phyloP scores from a whole-genome alignment of 2,113 vertebrate genomes.

The Xyliphius kryptos region DNA sequence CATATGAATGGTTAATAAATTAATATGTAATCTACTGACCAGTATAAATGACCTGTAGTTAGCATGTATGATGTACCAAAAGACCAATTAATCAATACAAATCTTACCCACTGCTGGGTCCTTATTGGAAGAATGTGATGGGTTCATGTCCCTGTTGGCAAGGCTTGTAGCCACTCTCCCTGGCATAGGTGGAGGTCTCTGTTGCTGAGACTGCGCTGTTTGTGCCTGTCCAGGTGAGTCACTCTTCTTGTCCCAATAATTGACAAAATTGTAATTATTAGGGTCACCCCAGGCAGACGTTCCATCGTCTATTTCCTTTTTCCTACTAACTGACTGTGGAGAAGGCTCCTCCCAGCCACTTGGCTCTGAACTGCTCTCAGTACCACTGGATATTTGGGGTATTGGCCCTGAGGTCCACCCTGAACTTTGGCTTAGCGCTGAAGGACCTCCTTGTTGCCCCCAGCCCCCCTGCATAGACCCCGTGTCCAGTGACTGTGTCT shows the following conservation, averaged over 20 bases:
- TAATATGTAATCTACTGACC: too few relatives aligned
- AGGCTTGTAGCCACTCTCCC: constrained; percentile 48
- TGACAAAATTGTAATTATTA: constrained; percentile 86
- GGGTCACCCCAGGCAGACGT: constrained; percentile 98
- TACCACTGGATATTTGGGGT: constrained; percentile 63
- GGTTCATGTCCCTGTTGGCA: constrained; percentile 57
- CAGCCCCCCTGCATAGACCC: constrained; percentile 79
- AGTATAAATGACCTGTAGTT: too few relatives aligned
- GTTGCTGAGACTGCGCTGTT: too few relatives aligned
- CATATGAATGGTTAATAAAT: too few relatives aligned
- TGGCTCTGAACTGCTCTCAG: constrained; percentile 77
- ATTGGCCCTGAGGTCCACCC: constrained; percentile 87
- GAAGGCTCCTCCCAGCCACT: constrained; percentile 98
- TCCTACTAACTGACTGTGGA: constrained; percentile 87
- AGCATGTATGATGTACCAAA: too few relatives aligned
- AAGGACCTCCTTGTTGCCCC: constrained; percentile 67
- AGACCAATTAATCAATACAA: too few relatives aligned
- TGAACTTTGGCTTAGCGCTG: constrained; percentile 77
- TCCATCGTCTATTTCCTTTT: constrained; percentile 96
- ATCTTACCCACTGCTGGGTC: constrained; percentile 55
- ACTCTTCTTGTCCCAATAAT: constrained; percentile 96
- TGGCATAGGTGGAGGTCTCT: constrained; percentile 61
- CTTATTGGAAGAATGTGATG: constrained; percentile 55
- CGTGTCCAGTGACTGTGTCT: constrained; percentile 61
- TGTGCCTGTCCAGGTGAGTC: constrained; percentile 71